Evolutionary conservation across 2,113 vertebrate genomes (phyloP).

Genomic region (Onychostruthus taczanowskii): DNA sequence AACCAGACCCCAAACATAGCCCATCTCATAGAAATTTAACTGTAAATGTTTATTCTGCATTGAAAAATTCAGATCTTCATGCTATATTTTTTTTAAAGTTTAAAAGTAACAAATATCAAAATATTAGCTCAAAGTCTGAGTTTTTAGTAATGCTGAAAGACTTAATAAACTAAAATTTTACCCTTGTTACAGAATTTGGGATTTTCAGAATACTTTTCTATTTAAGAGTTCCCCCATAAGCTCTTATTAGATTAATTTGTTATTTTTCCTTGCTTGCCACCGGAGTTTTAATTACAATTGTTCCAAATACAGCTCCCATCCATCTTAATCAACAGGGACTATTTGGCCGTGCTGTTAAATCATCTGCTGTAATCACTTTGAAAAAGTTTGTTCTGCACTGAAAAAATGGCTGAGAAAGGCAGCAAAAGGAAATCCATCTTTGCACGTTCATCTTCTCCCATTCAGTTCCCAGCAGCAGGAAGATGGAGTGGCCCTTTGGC

Average conservation of each 20-base stretch:
- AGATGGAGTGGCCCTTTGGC: not conserved
- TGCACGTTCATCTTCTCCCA: not conserved
- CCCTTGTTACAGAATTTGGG: not conserved
- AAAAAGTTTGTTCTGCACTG: constrained; percentile 32
- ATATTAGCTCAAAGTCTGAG: not conserved
- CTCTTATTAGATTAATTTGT: constrained; percentile 43
- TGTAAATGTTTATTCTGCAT: not conserved
- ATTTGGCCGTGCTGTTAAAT: constrained; percentile 40
- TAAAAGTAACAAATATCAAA: not conserved
- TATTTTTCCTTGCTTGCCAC: constrained; percentile 46
- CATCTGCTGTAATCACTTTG: constrained; percentile 29
- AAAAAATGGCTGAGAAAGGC: not conserved
- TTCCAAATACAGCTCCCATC: constrained; percentile 46
- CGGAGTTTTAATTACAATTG: constrained; percentile 55
- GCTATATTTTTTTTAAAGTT: not conserved
- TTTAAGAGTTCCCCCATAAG: not conserved
- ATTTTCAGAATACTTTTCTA: not conserved
- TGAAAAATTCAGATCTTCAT: not conserved
- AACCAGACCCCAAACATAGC: rapidly evolving
- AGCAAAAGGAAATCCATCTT: not conserved
- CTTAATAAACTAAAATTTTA: not conserved
- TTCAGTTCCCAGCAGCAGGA: not conserved
- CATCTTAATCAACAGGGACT: constrained; percentile 56
- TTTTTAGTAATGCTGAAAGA: not conserved
- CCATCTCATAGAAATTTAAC: not conserved